Base-by-base conservation (phyloP, 2,888 invertebrate genomes). In the Girardia tigrina region DNA sequence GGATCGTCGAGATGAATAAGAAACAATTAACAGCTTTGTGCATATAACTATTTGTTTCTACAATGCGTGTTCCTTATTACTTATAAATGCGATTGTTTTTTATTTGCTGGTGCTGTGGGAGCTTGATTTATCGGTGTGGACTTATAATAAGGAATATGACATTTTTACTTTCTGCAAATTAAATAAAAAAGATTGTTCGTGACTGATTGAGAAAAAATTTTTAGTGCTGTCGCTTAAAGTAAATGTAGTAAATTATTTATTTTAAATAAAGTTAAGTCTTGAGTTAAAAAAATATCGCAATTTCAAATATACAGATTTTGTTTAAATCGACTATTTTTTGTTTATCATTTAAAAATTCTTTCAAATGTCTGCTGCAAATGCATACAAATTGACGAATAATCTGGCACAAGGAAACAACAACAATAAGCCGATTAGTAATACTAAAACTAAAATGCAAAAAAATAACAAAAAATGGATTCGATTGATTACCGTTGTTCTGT, bases 401-500 rank as follows among this genome's bases (percentile, higher is more conserved):
- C 16, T 36, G 16, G 12, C 36, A 36, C 36, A 36, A 36, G 36
- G 36, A 36, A 36, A 36, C 16, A n/a, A n/a, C n/a, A 36, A 36
- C 36, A 36, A 36, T 36, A 36, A 36, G 16, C 36, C 36, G 12
- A 36, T 36, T 12, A 36, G 36, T 16, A 81, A 80, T 78, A 81
- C 78, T 74, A 81, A 81, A 77, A 79, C 79, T 76, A 82, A 82
- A 78, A 82, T 82, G 81, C 80, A 83, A 70, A 83, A 84, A 78
- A 81, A 82, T 28, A 85, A 85, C 80, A 90, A 90, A 85, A 92
- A 93, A 86, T 88, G 90, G 85, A 89, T 93, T 79, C 88, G 93
- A 79, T 90, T 94, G 80, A 88, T 94, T 81, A 94, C 94, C 26
- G 94, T 94, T 79, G 88, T 93, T 81, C 90, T 92, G 75, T 94